Evolutionary conservation across 1,140 invertebrate genomes (phyloP), one percentile per base, ranked within the genome.

Genomic region (Temnothorax nylanderi): DNA sequence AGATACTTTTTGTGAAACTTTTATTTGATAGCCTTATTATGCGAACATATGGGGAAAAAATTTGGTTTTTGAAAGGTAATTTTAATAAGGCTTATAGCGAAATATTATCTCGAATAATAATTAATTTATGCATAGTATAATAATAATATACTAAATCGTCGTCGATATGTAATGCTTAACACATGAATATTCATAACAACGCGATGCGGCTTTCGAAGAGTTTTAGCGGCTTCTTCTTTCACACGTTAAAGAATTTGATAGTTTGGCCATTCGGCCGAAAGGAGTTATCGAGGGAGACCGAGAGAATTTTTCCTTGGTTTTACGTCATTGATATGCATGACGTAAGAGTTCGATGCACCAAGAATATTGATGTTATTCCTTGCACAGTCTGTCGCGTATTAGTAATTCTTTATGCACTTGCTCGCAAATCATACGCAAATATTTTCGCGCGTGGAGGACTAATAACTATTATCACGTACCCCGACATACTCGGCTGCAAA

Each of bases 301-400:
- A 5, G 49, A 80, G 74, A 44, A 60, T 21, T 58, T 82, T 51
- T 69, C 62, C 3, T 60, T n/a, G n/a, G 3, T 71, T 81, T 62
- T 41, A 37, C 74, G 18, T 86, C 75, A 62, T 86, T 86, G 44
- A 72, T 72, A 86, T 72, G 77, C 77, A 49, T 69, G 65, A 86
- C 54, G n/a, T 69, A 69, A 81, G 51, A 58, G 65, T 41, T 51
- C 16, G 85, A 60, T 41, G 65, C 64, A 41, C 32, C 18, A 13
- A 32, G 85, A 86, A 82, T 86, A 21, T 82, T 32, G 54, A 86
- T 82, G 44, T 32, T 69, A 65, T 85, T 56, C 16, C 26, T 65
- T 16, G 69, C 51, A 49, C 58, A 34, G 4, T 16, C n/a, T 41
- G 32, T 65, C 10, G 49, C 16, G 78, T 37, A 26, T 74, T 56